A percentile compares a stretch with the other conserved stretches of the same genome.
Conservation (phyloP, 2,888 invertebrate genomes). For the Erannis defoliaria region DNA sequence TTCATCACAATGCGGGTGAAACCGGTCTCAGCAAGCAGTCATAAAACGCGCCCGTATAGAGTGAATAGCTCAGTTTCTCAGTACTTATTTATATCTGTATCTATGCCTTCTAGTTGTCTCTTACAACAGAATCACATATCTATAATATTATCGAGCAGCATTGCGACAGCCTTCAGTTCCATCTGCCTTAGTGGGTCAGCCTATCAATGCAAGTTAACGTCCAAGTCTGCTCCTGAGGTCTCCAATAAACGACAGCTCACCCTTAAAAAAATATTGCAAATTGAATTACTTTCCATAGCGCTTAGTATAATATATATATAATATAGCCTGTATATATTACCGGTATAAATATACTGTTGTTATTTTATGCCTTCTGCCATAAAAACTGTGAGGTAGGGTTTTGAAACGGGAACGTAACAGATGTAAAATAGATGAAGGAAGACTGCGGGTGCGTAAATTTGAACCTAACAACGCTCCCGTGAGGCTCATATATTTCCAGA, state of each 20-base stretch:
- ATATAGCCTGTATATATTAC: slow-evolving; percentile 2
- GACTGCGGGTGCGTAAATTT: slow-evolving; percentile 26
- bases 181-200: slow-evolving; percentile 50
- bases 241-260: slow-evolving; percentile 46
- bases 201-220: slow-evolving; percentile 57
- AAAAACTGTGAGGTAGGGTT: slow-evolving; percentile 26
- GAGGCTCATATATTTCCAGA: slow-evolving; percentile 23
- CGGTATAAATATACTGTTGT: slow-evolving; percentile 6
- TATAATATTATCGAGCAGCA: slow-evolving; percentile 27
- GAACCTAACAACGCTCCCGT: slow-evolving; percentile 26
- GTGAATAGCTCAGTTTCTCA: neutral
- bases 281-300: slow-evolving; percentile 50
- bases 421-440: slow-evolving; percentile 21
- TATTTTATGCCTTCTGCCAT: slow-evolving; percentile 21
- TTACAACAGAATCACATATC: slow-evolving; percentile 16
- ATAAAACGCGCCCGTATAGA: too few relatives aligned
- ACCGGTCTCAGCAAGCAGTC: too few relatives aligned
- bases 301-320: too few relatives aligned
- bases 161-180: slow-evolving; percentile 38
- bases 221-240: slow-evolving; percentile 49
- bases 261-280: slow-evolving; percentile 53
- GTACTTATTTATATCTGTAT: neutral
- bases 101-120: slow-evolving; percentile 4
- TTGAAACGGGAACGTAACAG: slow-evolving; percentile 24
- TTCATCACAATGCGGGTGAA: too few relatives aligned